These are phyloP conservation scores for Progne subis DNA, from an alignment of 2,113 vertebrate genomes.

Conservation along the genomic window DNA sequence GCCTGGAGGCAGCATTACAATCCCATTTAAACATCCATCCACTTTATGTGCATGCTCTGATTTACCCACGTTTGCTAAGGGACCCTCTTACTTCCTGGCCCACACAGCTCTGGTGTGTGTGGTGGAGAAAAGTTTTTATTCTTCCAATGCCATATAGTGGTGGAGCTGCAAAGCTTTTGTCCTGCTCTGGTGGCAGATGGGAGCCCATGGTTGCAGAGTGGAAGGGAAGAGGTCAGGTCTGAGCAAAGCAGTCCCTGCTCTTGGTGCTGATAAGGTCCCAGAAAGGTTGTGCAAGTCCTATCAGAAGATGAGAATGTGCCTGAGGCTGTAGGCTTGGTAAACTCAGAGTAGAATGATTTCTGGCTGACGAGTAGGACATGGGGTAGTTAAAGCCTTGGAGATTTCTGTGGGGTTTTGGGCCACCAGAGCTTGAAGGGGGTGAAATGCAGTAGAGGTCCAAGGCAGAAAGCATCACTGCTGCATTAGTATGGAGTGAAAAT, in stretches of 20 bases:
- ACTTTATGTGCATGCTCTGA: fast-evolving
- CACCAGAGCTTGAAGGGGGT: not conserved
- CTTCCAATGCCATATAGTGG: not conserved
- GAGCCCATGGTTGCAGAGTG: not conserved
- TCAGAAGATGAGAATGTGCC: constrained; percentile 48
- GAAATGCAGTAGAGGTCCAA: not conserved
- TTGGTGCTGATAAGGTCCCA: not conserved
- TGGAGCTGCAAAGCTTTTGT: not conserved
- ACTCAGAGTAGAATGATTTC: not conserved
- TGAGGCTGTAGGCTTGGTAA: not conserved
- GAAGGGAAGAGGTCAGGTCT: constrained; percentile 24
- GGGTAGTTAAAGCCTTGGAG: not conserved
- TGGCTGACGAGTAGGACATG: not conserved
- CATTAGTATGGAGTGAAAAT: not conserved
- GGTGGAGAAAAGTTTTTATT: not conserved
- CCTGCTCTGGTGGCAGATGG: not conserved
- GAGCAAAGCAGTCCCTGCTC: constrained; percentile 23
- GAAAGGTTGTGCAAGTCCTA: constrained; percentile 14
- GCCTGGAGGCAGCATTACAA: not conserved
- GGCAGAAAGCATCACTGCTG: not conserved
- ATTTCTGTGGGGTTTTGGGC: not conserved
- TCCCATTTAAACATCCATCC: not conserved
- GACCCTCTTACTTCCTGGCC: not conserved
- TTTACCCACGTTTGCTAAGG: not conserved
- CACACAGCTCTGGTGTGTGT: not conserved